Base-by-base conservation (phyloP, 2,113 vertebrate species). In the Brachirus orientalis region DNA sequence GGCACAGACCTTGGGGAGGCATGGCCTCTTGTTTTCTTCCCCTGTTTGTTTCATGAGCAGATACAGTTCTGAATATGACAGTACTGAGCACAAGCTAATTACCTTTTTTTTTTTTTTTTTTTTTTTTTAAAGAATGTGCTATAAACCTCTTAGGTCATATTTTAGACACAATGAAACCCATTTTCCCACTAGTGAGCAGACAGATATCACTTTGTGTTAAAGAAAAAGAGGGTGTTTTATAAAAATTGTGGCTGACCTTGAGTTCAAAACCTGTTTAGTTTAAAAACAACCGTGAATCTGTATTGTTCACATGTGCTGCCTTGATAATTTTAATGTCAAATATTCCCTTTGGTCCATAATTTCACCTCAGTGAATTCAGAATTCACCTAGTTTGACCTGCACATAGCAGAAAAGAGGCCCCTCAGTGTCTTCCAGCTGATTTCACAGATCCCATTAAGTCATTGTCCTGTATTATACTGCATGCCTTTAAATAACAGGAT, bases 71-170 rank as follows among this genome's bases (percentile, higher is more conserved):
- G 90, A 89, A 92, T 89, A 92, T 90, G 92, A 93, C 92, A 94
- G 92, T 88, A 77, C 79, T 79, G 89, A 86, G 84, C 92, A 90
- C 86, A 93, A 92, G 93, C 92, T 94, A 94, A 95, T 94, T 94
- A 93, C 90, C 79, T 91, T 63, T 40, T 12, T 4, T 10, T 10
- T 3, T 40, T 12, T 40, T 8, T 10, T 40, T 43, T 13, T 13
- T 13, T 10, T 10, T 14, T 43, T 14, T 81, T 82, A 86, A 77
- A 55, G n/a, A n/a, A 63, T 74, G 50, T 60, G 65, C 36, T 59
- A 16, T 69, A 66, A 84, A 81, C 66, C 69, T 84, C 60, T n/a
- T n/a, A 69, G 63, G 60, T 75, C 61, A 62, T 40, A 20, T 75
- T 56, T 69, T 28, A 63, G 37, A 45, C 60, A 22, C 10, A 9